A percentile compares a stretch with the other conserved stretches of the same genome.
Conservation (phyloP, 2,113 vertebrate species). For the Notothenia coriiceps region DNA sequence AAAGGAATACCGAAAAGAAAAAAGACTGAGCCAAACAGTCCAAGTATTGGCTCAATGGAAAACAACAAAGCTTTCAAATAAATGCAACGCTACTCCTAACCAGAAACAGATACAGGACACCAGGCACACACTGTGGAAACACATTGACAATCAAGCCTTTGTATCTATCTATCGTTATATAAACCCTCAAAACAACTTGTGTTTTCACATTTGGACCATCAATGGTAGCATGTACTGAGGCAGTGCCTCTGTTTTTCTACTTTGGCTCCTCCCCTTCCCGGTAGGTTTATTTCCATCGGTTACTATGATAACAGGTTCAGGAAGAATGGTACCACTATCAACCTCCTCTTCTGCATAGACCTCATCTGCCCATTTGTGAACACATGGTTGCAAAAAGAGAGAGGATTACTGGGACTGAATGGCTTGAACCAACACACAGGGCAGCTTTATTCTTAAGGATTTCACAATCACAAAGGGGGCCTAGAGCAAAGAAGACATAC, state of each 20-base stretch:
- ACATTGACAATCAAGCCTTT: background rate
- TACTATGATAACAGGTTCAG: background rate
- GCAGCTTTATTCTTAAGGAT: conserved; percentile 17
- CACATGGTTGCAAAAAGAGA: background rate
- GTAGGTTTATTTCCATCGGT: background rate
- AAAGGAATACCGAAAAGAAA: background rate
- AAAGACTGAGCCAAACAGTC: background rate
- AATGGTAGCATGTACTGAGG: background rate
- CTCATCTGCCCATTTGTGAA: conserved; percentile 12
- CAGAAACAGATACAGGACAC: background rate
- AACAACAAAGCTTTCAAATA: background rate
- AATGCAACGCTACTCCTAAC: background rate
- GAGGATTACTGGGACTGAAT: conserved; percentile 22
- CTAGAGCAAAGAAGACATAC: background rate
- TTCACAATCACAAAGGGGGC: conserved; percentile 11
- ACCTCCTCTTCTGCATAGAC: background rate
- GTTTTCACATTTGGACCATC: background rate
- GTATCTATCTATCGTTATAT: background rate
- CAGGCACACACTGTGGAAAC: background rate
- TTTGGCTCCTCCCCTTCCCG: background rate
- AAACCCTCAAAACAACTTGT: background rate
- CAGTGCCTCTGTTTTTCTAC: background rate
- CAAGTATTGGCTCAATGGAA: background rate
- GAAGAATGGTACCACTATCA: conserved; percentile 11
- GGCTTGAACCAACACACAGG: conserved; percentile 10